phyloP scores from a whole-genome alignment of 2,113 vertebrate genomes.

The Osmerus eperlanus region DNA sequence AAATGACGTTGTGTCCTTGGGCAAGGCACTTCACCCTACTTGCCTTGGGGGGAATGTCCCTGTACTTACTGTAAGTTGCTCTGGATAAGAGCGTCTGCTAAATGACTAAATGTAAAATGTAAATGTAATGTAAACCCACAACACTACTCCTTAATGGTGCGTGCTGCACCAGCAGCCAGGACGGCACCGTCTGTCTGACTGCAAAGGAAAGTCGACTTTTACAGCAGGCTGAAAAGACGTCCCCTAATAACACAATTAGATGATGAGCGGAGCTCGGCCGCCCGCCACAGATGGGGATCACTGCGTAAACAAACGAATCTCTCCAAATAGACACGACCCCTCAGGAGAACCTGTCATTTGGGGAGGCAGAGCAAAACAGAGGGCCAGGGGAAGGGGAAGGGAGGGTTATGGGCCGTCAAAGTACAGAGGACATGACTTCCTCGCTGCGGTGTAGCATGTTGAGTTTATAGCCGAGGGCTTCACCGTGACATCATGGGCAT shows the following conservation, averaged over 20 bases:
- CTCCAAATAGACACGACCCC: constrained; percentile 53
- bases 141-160: constrained; percentile 25
- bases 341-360: constrained; percentile 56
- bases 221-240: constrained; percentile 44
- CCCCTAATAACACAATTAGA: constrained; percentile 60
- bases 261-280: constrained; percentile 33
- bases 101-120: no score
- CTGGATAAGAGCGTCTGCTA: no score
- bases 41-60: no score
- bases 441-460: background rate
- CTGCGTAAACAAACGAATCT: constrained; percentile 48
- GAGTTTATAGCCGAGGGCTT: constrained; percentile 21
- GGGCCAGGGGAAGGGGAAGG: background rate
- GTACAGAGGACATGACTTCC: background rate
- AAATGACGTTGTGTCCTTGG: no score
- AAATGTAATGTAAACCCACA: background rate
- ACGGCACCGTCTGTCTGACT: constrained; percentile 3
- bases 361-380: background rate
- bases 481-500: constrained; percentile 20
- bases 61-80: no score
- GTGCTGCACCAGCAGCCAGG: constrained; percentile 5
- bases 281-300: constrained; percentile 19
- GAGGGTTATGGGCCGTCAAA: background rate
- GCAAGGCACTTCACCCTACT: no score
- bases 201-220: constrained; percentile 31